Conservation (phyloP, 30 jellyfish, hydroid and myxozoan species). For the Chironex yamaguchii region DNA sequence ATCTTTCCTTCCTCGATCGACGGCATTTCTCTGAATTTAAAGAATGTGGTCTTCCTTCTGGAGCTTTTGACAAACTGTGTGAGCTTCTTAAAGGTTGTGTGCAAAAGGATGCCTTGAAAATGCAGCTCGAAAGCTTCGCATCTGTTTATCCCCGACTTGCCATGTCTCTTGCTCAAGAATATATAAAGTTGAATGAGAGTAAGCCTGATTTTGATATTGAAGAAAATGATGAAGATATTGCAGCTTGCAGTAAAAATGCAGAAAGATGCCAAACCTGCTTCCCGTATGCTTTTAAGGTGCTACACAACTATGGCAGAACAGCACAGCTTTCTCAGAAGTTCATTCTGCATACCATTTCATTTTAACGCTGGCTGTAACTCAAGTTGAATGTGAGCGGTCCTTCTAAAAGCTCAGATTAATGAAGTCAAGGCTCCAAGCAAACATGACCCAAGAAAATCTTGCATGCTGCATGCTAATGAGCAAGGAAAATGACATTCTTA, state of each 20-base stretch:
- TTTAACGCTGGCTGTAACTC: slow-evolving; percentile 23
- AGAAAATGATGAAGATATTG: slow-evolving; percentile 1
- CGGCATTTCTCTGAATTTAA: neutral
- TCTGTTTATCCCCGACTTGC: slow-evolving; percentile 1
- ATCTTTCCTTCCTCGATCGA: slow-evolving; percentile 55
- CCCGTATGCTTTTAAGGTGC: slow-evolving; percentile 56
- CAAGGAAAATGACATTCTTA: slow-evolving; percentile 20
- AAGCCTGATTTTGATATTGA: neutral
- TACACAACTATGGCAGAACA: slow-evolving; percentile 11
- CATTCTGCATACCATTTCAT: slow-evolving; percentile 23
- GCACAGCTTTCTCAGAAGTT: slow-evolving; percentile 51
- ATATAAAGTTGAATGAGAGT: slow-evolving; percentile 2
- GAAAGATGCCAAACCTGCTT: slow-evolving; percentile 17
- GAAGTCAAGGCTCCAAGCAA: slow-evolving; percentile 21
- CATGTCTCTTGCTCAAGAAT: slow-evolving; percentile 34
- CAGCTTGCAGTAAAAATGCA: slow-evolving; percentile 3
- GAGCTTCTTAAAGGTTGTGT: slow-evolving; percentile 7
- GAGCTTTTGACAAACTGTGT: slow-evolving; percentile 13
- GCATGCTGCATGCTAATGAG: slow-evolving; percentile 55
- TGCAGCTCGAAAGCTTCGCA: slow-evolving; percentile 33
- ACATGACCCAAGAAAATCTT: slow-evolving; percentile 21
- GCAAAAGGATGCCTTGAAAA: slow-evolving; percentile 5
- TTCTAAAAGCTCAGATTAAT: slow-evolving; percentile 11
- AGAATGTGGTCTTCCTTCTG: slow-evolving; percentile 7
- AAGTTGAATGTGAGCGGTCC: slow-evolving; percentile 42